Conservation (phyloP, 2,113 vertebrate species). For the Lota lota region DNA sequence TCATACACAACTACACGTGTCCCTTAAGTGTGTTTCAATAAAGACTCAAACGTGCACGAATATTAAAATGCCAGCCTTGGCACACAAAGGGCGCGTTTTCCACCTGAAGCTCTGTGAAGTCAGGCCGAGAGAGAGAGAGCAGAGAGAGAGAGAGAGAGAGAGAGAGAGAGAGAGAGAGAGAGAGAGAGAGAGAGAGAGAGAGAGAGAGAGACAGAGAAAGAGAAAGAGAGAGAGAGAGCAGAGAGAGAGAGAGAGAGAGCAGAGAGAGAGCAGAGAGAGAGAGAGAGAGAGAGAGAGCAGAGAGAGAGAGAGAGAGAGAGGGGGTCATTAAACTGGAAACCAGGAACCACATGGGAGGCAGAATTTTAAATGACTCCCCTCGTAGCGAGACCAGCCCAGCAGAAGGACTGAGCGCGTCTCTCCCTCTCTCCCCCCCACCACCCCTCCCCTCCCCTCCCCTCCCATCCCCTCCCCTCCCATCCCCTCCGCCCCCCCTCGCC, state of each 20-base stretch:
- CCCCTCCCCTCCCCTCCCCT: background rate
- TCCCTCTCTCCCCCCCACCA: constrained; percentile 36
- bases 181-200: no score
- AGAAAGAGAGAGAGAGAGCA: no score
- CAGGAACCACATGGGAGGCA: constrained; percentile 74
- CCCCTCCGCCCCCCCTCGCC: background rate
- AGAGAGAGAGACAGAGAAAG: no score
- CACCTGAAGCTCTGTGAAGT: no score
- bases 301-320: constrained; percentile 36
- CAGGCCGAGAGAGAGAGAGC: no score
- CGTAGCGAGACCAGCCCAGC: constrained; percentile 72
- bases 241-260: background rate
- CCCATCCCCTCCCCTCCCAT: background rate
- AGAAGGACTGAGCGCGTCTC: constrained; percentile 63
- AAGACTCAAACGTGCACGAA: no score
- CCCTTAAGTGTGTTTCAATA: no score
- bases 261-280: constrained; percentile 20
- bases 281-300: constrained; percentile 37
- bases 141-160: no score
- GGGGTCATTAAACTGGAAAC: constrained; percentile 77
- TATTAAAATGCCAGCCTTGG: no score
- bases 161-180: no score
- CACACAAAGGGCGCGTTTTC: no score
- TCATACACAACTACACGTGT: no score
- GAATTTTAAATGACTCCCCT: constrained; percentile 79